phyloP scores from a whole-genome alignment of 2,888 invertebrate species.

The Diarsia brunnea region DNA sequence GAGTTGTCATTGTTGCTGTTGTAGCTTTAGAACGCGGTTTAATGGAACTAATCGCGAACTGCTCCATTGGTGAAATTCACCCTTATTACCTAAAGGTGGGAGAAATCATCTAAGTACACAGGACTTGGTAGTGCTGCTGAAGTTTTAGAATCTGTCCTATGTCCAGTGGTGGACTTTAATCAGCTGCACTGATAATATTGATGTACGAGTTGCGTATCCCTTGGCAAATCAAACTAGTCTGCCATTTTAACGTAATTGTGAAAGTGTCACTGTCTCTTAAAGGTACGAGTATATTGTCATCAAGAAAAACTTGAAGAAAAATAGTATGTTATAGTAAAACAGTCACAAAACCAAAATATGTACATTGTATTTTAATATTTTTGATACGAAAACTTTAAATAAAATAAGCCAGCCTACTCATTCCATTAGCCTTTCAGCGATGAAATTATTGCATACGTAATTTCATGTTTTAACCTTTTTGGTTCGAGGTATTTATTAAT shows the following conservation, averaged over 20 bases:
- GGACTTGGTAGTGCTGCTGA: too few species aligned
- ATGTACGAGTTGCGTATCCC: neutral
- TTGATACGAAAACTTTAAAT: neutral
- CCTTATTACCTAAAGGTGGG: neutral
- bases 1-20: too few species aligned
- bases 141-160: neutral
- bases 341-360: neutral
- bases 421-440: slow-evolving; percentile 20
- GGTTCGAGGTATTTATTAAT: slow-evolving; percentile 5
- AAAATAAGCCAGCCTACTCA: neutral
- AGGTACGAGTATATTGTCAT: neutral
- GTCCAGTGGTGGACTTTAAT: neutral
- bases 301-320: neutral
- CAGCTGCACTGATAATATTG: neutral
- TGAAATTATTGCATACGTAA: slow-evolving; percentile 16
- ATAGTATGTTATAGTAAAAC: neutral
- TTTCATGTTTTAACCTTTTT: slow-evolving; percentile 14
- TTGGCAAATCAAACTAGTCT: neutral
- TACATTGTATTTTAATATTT: slow-evolving; percentile 3
- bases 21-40: too few species aligned
- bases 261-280: neutral
- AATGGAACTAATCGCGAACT: too few species aligned
- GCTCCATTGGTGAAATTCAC: neutral
- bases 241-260: neutral
- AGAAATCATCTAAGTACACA: neutral